Evolutionary conservation across 2,797 vertebrate species (phyloP), one percentile per base, ranked within the genome.

Genomic region (Xiphophorus birchmanni): DNA sequence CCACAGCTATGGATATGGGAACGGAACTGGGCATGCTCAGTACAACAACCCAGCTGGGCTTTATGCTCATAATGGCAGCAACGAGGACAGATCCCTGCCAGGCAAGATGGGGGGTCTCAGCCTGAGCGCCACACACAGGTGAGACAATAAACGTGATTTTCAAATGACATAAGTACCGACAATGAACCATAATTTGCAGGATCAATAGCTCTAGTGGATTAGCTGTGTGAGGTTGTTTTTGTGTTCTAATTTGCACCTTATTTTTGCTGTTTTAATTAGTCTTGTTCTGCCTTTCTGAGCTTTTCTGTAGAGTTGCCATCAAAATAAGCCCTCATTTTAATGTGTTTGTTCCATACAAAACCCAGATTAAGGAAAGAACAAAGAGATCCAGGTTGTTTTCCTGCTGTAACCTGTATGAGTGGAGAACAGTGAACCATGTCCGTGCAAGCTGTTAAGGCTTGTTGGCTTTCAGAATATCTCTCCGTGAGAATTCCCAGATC

Each of bases 41-140:
- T 97, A 96, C 75, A 97, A 97, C 89, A 97, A 94, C 73, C 96
- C 97, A 0, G 86, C 94, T 0, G 93, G 93, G 78, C 96, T 97
- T 17, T 96, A 96, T 0, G 1, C 83, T 0, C 95, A 94, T 81
- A 97, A 94, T 32, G 89, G 89, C 80, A 94, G 88, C 92, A 95
- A 96, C 11, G 92, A 91, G 1, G 97, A 98, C 74, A 44, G 92
- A 12, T 89, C 84, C 21, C 93, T 99, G 73, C 95, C 96, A 0
- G 94, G 92, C 88, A 97, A 98, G 91, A 96, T 99, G 96, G 94
- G 96, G 2, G 88, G 94, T 47, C 96, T 99, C 79, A 96, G 94
- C 76, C 94, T 99, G 80, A 85, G 95, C 72, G 89, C 97, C 83
- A 89, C 96, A 42, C 95, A 96, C 84, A 98, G 97, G 98, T 99